Evolutionary conservation across 2,113 vertebrate species (phyloP), one percentile per base, ranked within the genome.

Genomic region (Periophthalmus modestus): DNA sequence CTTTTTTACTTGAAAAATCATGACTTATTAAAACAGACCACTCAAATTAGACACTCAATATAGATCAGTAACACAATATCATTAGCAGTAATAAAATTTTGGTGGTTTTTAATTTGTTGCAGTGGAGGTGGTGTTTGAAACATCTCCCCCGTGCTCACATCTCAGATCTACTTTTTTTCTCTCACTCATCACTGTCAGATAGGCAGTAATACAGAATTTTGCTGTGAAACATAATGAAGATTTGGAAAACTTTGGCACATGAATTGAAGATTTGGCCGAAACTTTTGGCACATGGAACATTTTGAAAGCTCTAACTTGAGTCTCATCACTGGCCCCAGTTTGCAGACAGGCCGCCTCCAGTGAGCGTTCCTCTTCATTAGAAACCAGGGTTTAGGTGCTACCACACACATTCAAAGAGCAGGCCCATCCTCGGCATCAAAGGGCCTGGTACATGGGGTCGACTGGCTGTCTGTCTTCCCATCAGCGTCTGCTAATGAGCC

Each of bases 331-430:
- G 84, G 86, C 85, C 86, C 73, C n/a, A 74, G 81, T 84, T 39
- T 87, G 79, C 85, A 89, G 90, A 89, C 85, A 89, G 84, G 73
- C 77, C 68, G 81, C 88, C 87, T 89, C 85, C 84, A 87, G 89
- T 90, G 90, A 89, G 89, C 86, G 65, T 88, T 85, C 65, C 74
- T 88, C 89, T 91, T 93, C 89, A 93, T 94, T 93, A 93, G 88
- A 90, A 90, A 90, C 87, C 88, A 92, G 87, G 87, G 86, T 89
- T 90, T 84, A 71, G 84, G 75, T 81, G 74, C 78, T 83, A 85
- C 85, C 85, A 89, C 91, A 92, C 86, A 79, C 83, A 74, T 86
- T 86, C 89, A 79, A 75, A 84, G 83, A 84, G 84, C 84, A 57
- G 72, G 89, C 70, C 77, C 84, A 82, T 89, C 89, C 88, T 84